Evolutionary conservation across 2,113 vertebrate species (phyloP).

Genomic region (Tamias sibiricus): DNA sequence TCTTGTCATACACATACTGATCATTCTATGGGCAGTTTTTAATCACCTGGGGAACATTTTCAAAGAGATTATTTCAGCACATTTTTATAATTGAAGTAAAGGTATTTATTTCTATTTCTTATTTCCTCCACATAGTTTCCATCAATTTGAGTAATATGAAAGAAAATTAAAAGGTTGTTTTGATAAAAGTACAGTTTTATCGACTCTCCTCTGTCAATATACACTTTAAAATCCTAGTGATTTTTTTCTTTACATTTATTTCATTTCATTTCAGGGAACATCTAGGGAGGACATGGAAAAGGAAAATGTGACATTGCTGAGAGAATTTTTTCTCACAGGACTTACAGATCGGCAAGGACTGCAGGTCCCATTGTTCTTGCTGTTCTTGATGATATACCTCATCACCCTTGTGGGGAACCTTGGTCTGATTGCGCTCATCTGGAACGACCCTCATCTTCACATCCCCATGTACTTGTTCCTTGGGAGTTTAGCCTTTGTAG

Average conservation of each 20-base stretch:
- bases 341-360: not conserved
- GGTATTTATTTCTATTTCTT: not conserved
- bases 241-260: not conserved
- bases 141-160: not conserved
- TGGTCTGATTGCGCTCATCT: constrained; percentile 62
- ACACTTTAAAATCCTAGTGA: not conserved
- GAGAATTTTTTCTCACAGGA: constrained; percentile 64
- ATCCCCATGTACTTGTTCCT: constrained; percentile 73
- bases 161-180: not conserved
- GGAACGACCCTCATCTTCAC: constrained; percentile 60
- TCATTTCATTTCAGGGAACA: not conserved
- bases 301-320: constrained; percentile 34
- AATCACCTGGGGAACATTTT: not conserved
- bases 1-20: not conserved
- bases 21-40: not conserved
- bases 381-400: constrained; percentile 59
- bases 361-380: constrained; percentile 33
- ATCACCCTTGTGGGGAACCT: constrained; percentile 55
- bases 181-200: not conserved
- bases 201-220: not conserved
- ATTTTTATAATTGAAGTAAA: not conserved
- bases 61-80: not conserved
- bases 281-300: not conserved
- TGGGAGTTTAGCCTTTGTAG: constrained; percentile 64
- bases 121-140: not conserved